Evolutionary conservation across 2,888 invertebrate species (phyloP).

Genomic region (Ochropleura leucogaster): DNA sequence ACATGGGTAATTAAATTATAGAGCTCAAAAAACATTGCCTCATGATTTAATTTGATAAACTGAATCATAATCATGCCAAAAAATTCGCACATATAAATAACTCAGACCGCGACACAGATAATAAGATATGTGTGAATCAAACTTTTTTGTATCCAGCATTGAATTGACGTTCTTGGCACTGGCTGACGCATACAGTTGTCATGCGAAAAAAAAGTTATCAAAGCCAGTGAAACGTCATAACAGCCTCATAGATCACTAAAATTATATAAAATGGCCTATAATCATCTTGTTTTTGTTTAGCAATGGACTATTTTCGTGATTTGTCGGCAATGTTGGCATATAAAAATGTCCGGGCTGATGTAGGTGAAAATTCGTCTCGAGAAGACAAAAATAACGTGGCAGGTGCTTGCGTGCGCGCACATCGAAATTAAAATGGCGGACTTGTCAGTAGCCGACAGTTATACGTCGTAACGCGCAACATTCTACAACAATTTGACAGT

Average conservation of each 20-base stretch:
- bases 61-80: slow-evolving; percentile 33
- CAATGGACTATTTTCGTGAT: slow-evolving; percentile 86
- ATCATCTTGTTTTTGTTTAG: slow-evolving; percentile 88
- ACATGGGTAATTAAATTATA: slow-evolving; percentile 11
- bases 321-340: slow-evolving; percentile 84
- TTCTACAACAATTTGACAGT: slow-evolving; percentile 79
- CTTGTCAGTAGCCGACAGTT: slow-evolving; percentile 79
- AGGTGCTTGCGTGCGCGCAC: slow-evolving; percentile 79
- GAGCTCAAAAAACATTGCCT: slow-evolving; percentile 14
- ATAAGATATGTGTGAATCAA: slow-evolving; percentile 71
- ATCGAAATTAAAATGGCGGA: slow-evolving; percentile 82
- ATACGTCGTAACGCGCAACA: slow-evolving; percentile 77
- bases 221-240: slow-evolving; percentile 79
- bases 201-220: slow-evolving; percentile 81
- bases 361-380: slow-evolving; percentile 82
- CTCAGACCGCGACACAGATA: slow-evolving; percentile 56
- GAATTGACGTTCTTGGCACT: slow-evolving; percentile 75
- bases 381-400: slow-evolving; percentile 81
- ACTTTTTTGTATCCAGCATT: slow-evolving; percentile 73
- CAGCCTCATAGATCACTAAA: slow-evolving; percentile 83
- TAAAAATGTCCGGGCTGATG: slow-evolving; percentile 84
- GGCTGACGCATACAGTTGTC: slow-evolving; percentile 78
- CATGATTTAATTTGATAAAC: slow-evolving; percentile 41
- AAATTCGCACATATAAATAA: slow-evolving; percentile 42
- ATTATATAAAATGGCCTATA: slow-evolving; percentile 87